A percentile compares a stretch with the other conserved stretches of the same genome.
These are phyloP conservation scores for Pseudochirops corinnae DNA, from an alignment of 2,797 vertebrate genomes.

Conservation along the genomic window DNA sequence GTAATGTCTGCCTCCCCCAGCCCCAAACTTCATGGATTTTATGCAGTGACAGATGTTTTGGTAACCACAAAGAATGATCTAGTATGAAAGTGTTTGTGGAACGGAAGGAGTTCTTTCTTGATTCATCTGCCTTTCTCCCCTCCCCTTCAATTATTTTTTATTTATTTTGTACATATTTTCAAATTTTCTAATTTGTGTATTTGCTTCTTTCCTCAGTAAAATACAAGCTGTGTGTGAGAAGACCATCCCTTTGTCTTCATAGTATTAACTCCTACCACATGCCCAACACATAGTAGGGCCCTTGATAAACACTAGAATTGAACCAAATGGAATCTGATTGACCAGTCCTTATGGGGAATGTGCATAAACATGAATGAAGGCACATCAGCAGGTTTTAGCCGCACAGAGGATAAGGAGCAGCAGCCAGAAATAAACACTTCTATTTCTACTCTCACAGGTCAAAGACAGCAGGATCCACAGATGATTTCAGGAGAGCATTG, in stretches of 20 bases:
- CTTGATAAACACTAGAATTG: neutral
- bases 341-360: neutral
- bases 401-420: neutral
- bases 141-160: neutral
- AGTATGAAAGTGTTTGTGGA: neutral
- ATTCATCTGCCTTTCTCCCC: neutral
- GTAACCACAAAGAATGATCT: neutral
- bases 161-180: neutral
- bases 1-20: neutral
- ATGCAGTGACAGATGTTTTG: neutral
- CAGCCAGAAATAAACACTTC: neutral
- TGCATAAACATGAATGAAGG: neutral
- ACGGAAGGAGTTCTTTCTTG: neutral
- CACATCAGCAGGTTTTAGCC: neutral
- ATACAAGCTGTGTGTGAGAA: neutral
- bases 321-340: neutral
- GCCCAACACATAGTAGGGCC: neutral
- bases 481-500: slow-evolving; percentile 55
- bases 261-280: neutral
- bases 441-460: slow-evolving; percentile 21
- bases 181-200: neutral
- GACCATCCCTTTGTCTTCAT: too few relatives aligned
- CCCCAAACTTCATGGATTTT: neutral
- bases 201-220: neutral
- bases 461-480: slow-evolving; percentile 59